phyloP scores from a whole-genome alignment of 2,797 vertebrate genomes.

The Thalassophryne amazonica region DNA sequence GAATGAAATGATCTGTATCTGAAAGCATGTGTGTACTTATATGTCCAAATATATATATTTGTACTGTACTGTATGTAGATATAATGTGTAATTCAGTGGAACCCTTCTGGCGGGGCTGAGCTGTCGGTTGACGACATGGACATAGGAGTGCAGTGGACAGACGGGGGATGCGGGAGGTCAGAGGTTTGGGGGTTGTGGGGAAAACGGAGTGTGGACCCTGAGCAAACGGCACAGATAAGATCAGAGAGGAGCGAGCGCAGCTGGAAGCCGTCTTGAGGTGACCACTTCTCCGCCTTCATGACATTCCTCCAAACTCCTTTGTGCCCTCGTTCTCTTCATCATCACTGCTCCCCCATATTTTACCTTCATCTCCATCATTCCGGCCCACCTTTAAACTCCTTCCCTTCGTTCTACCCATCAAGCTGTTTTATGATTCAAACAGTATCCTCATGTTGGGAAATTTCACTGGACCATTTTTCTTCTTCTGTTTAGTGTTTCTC shows the following conservation, averaged over 20 bases:
- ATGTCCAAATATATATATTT: no score
- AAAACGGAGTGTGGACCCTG: constrained; percentile 26
- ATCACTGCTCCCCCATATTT: background rate
- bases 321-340: constrained; percentile 8
- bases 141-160: background rate
- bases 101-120: background rate
- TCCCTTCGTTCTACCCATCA: background rate
- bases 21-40: no score
- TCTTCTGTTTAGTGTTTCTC: constrained; percentile 36
- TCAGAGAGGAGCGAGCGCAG: constrained; percentile 63
- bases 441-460: constrained; percentile 45
- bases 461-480: constrained; percentile 31
- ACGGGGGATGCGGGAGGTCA: constrained; percentile 13
- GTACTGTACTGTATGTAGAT: no score
- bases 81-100: background rate
- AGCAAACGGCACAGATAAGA: constrained; percentile 69
- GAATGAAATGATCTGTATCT: no score
- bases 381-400: constrained; percentile 8
- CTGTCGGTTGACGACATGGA: background rate
- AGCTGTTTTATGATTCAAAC: constrained; percentile 57
- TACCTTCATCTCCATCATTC: constrained; percentile 29
- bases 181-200: constrained; percentile 6
- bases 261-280: constrained; percentile 63
- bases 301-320: constrained; percentile 55
- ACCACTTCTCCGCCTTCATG: constrained; percentile 49